A percentile compares a stretch with the other conserved stretches of the same genome.
These are phyloP conservation scores for Andrena trimmerana DNA, from an alignment of 2,888 invertebrate species.

Conservation along the genomic window DNA sequence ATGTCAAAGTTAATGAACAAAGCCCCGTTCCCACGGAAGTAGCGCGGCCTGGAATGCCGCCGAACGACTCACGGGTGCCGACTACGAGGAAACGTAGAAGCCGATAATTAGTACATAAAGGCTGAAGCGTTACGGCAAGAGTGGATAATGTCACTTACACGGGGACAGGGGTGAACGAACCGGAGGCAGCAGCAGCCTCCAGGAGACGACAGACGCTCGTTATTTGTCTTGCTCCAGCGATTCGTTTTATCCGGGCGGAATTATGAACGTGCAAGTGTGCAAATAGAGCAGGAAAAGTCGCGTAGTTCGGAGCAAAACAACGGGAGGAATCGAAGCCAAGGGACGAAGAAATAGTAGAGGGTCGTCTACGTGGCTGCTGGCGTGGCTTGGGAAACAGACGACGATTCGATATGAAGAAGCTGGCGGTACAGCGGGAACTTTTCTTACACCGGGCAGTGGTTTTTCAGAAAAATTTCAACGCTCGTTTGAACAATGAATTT, in stretches of 20 bases:
- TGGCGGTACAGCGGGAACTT: background rate
- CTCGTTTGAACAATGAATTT: too few species aligned
- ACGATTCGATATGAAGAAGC: background rate
- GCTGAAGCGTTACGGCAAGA: constrained; percentile 55
- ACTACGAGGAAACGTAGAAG: constrained; percentile 58
- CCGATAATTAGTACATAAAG: constrained; percentile 65
- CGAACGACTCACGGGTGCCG: constrained; percentile 53
- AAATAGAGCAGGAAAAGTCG: constrained; percentile 25
- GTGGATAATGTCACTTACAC: constrained; percentile 53
- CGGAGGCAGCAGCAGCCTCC: constrained; percentile 22
- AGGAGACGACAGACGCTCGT: constrained; percentile 40
- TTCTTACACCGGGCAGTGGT: background rate
- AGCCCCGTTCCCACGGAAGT: constrained; percentile 68
- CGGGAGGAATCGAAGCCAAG: constrained; percentile 3
- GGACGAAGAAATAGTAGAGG: constrained; percentile 10
- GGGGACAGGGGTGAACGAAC: constrained; percentile 60
- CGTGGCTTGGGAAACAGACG: background rate
- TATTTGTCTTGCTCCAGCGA: constrained; percentile 31
- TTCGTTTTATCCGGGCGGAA: constrained; percentile 36
- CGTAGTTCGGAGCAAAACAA: constrained; percentile 9
- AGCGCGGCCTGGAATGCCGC: constrained; percentile 57
- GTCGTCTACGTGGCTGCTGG: constrained; percentile 2
- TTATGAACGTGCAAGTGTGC: constrained; percentile 33
- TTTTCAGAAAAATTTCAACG: too few species aligned
- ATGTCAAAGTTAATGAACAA: constrained; percentile 68